Percentiles rank a stretch among this genome's conserved stretches.
phyloP scores from a whole-genome alignment of 1,140 invertebrate genomes.

The Euwallacea similis region DNA sequence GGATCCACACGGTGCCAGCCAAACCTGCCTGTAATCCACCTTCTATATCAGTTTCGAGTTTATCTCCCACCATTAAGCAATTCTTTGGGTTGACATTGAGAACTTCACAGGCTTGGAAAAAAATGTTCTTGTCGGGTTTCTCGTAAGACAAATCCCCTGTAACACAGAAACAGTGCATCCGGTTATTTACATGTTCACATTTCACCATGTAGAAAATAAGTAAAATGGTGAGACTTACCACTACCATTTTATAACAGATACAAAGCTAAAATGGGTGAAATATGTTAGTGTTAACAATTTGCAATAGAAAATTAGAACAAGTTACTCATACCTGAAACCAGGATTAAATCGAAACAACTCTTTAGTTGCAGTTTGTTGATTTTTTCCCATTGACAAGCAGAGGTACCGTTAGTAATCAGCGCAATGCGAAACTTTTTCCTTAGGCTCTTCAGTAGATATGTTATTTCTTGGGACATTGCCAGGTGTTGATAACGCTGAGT shows the following conservation, averaged over 20 bases:
- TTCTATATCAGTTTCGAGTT: constrained; percentile 81
- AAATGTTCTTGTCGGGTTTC: constrained; percentile 79
- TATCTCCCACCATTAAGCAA: constrained; percentile 86
- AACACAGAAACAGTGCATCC: background rate
- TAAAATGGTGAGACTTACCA: too few relatives aligned
- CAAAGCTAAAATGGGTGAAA: too few relatives aligned
- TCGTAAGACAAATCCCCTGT: constrained; percentile 75
- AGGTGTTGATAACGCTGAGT: constrained; percentile 73
- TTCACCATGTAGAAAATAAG: background rate
- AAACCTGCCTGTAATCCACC: constrained; percentile 76
- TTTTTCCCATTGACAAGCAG: constrained; percentile 85
- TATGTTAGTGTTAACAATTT: background rate
- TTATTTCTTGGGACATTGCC: constrained; percentile 64
- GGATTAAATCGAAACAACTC: constrained; percentile 75
- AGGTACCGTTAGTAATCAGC: constrained; percentile 82
- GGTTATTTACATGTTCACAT: background rate
- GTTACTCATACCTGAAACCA: constrained; percentile 64
- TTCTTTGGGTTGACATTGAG: constrained; percentile 69
- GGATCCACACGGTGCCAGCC: constrained; percentile 78
- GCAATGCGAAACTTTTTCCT: constrained; percentile 72
- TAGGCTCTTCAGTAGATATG: constrained; percentile 66
- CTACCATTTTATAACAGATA: too few relatives aligned
- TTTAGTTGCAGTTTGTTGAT: constrained; percentile 66
- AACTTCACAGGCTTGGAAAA: constrained; percentile 72
- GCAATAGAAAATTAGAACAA: background rate